phyloP scores from a whole-genome alignment of 2,797 vertebrate genomes.

The Enteromius treurensis region DNA sequence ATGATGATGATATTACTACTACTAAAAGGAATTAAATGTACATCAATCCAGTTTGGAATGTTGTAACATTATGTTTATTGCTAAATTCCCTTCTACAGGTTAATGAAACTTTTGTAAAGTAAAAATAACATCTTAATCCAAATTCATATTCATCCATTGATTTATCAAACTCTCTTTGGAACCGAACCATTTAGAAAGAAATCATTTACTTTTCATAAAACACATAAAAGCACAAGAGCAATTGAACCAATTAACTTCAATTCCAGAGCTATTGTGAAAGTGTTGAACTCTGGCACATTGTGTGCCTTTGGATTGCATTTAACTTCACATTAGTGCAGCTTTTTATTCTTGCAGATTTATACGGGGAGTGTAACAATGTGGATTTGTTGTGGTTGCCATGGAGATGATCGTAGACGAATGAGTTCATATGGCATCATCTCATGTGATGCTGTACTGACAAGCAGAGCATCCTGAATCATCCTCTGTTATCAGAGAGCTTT shows the following conservation, averaged over 20 bases:
- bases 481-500: constrained; percentile 41
- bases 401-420: constrained; percentile 42
- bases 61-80: neutral
- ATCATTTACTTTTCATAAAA: neutral
- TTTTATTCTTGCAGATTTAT: constrained; percentile 33
- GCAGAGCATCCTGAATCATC: constrained; percentile 49
- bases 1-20: too few species aligned
- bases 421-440: constrained; percentile 48
- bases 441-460: constrained; percentile 49
- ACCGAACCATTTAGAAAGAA: neutral
- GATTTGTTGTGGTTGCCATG: constrained; percentile 49
- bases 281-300: neutral
- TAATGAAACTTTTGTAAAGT: neutral
- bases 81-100: neutral
- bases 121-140: too few species aligned
- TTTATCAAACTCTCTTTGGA: neutral
- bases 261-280: constrained; percentile 1
- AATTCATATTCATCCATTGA: neutral
- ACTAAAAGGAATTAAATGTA: too few species aligned
- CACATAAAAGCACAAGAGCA: neutral
- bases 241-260: neutral
- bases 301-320: neutral
- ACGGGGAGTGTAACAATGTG: constrained; percentile 30
- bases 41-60: too few species aligned
- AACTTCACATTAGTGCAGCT: constrained; percentile 36